These are phyloP conservation scores for Cassiopea xamachana DNA, from an alignment of 30 jellyfish, hydroid and myxozoan genomes.

Conservation along the genomic window DNA sequence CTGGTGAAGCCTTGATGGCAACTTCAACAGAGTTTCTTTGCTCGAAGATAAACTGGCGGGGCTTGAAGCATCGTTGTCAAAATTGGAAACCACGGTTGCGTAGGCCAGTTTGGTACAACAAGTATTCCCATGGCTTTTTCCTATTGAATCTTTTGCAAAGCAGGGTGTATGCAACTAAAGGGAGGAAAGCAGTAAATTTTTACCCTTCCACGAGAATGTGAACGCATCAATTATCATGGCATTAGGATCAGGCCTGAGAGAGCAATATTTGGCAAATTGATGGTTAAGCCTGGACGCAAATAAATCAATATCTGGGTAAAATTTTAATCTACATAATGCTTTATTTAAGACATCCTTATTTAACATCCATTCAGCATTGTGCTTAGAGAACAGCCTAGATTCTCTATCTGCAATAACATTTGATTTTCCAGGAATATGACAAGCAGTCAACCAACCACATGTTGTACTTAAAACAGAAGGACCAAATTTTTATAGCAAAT, in stretches of 20 bases:
- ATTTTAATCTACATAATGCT: background rate
- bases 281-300: constrained; percentile 57
- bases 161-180: constrained; percentile 22
- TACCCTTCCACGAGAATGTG: constrained; percentile 13
- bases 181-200: constrained; percentile 59
- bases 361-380: constrained; percentile 66
- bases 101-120: constrained; percentile 77
- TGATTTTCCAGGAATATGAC: constrained; percentile 47
- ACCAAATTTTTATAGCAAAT: constrained; percentile 35
- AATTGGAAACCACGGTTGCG: constrained; percentile 72
- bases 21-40: background rate
- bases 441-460: constrained; percentile 60
- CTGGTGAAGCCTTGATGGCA: constrained; percentile 13
- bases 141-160: constrained; percentile 4
- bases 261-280: constrained; percentile 28
- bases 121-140: constrained; percentile 54
- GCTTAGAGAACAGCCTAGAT: constrained; percentile 38
- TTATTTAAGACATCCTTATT: background rate
- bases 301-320: constrained; percentile 35
- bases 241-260: constrained; percentile 54
- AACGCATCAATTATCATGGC: constrained; percentile 39
- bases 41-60: constrained; percentile 23
- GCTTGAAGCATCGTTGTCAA: background rate
- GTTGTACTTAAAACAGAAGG: constrained; percentile 11
- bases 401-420: constrained; percentile 56